Evolutionary conservation across 1,140 invertebrate species (phyloP).

Genomic region (Pristionchus pacificus): DNA sequence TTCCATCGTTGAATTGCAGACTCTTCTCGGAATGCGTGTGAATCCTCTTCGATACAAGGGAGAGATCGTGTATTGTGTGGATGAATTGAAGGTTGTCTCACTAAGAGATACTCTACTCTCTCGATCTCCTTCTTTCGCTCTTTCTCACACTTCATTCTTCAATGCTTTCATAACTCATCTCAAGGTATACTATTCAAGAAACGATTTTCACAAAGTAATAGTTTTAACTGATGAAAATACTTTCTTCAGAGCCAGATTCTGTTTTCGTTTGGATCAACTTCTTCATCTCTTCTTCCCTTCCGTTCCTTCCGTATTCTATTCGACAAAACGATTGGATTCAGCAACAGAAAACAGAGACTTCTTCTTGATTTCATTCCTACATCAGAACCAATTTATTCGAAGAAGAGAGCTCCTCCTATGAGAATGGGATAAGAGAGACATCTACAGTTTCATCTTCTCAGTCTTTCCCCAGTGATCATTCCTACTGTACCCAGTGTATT

Average conservation of each 20-base stretch:
- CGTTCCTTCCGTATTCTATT: neutral
- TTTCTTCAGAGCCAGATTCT: neutral
- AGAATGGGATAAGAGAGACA: neutral
- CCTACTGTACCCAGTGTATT: neutral
- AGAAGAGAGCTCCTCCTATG: neutral
- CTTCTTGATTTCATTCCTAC: neutral
- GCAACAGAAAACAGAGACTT: neutral
- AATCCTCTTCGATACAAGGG: neutral
- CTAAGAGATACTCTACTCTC: neutral
- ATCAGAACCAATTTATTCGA: neutral
- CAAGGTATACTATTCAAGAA: neutral
- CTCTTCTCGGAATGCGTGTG: neutral
- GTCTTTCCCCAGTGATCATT: neutral
- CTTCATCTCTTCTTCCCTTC: slow-evolving; percentile 1
- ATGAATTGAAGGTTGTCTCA: neutral
- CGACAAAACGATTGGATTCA: neutral
- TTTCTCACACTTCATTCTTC: neutral
- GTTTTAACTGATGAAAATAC: neutral
- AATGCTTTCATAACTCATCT: neutral
- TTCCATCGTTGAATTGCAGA: too few species aligned
- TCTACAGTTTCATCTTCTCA: too few species aligned
- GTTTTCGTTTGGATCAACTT: neutral
- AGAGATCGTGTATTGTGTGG: slow-evolving; percentile 1
- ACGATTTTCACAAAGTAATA: too few species aligned
- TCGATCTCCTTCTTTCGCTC: neutral